Conservation (phyloP, 30 jellyfish, hydroid and myxozoan species). For the Pseudorhiza aurosa region DNA sequence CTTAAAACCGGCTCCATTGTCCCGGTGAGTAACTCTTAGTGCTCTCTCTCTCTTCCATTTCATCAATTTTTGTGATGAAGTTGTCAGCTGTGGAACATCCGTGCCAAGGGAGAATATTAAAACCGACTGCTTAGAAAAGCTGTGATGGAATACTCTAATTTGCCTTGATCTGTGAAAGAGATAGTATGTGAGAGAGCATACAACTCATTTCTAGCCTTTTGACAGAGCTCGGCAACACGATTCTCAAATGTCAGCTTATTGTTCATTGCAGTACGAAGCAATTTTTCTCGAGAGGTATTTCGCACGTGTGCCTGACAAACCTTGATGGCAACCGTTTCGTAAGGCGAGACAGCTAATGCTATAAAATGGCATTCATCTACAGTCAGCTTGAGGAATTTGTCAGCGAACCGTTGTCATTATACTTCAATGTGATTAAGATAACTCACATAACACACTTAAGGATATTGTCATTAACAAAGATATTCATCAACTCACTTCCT, state of each 20-base stretch:
- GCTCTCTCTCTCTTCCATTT: background rate
- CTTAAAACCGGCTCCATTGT: background rate
- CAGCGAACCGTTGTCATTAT: constrained; percentile 22
- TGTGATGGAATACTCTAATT: constrained; percentile 10
- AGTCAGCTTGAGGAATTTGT: constrained; percentile 16
- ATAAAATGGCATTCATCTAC: constrained; percentile 46
- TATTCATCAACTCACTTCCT: constrained; percentile 59
- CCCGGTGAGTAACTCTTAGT: background rate
- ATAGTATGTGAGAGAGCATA: constrained; percentile 36
- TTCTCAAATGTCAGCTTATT: constrained; percentile 40
- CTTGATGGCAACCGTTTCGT: background rate
- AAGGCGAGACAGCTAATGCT: constrained; percentile 11
- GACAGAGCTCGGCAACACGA: constrained; percentile 56
- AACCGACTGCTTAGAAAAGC: constrained; percentile 4
- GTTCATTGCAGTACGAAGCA: constrained; percentile 43
- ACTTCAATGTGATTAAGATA: background rate
- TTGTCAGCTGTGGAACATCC: background rate
- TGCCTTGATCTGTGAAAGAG: constrained; percentile 30
- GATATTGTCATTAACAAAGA: background rate
- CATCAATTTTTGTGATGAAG: background rate
- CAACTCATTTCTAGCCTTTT: constrained; percentile 57
- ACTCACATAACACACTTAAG: background rate
- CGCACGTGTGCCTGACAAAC: constrained; percentile 24
- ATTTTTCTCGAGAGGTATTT: constrained; percentile 12
- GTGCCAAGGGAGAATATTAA: background rate